A percentile compares a stretch with the other conserved stretches of the same genome.
Conservation (phyloP, 1,140 invertebrate species). For the Bombyx mandarina region DNA sequence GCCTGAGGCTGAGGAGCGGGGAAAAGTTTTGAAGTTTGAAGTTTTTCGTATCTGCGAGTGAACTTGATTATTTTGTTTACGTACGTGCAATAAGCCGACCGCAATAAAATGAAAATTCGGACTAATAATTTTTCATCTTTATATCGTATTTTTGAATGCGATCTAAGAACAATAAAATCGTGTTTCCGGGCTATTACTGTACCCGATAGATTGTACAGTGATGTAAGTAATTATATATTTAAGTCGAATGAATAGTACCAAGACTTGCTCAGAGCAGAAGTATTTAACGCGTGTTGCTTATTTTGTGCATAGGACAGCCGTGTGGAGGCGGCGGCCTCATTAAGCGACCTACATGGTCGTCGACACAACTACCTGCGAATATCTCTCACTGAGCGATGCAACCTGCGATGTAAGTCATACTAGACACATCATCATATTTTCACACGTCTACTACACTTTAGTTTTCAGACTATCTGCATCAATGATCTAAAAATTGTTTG, state of each 20-base stretch:
- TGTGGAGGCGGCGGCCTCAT: slow-evolving; percentile 66
- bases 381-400: slow-evolving; percentile 95
- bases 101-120: slow-evolving; percentile 4
- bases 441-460: too few species aligned
- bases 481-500: too few species aligned
- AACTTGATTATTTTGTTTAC: neutral
- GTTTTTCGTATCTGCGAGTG: too few species aligned
- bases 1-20: too few species aligned
- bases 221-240: neutral
- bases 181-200: slow-evolving; percentile 31
- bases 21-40: too few species aligned
- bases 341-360: slow-evolving; percentile 89
- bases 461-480: too few species aligned
- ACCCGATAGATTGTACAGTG: neutral
- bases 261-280: neutral
- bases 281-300: neutral
- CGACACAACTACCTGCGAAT: slow-evolving; percentile 95
- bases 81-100: neutral
- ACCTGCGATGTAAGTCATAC: slow-evolving; percentile 84
- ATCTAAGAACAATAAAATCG: neutral
- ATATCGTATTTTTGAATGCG: slow-evolving; percentile 1
- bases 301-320: neutral
- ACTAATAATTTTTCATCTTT: slow-evolving; percentile 6
- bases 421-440: too few species aligned
- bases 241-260: neutral